Evolutionary conservation across 2,797 vertebrate genomes (phyloP).

Genomic region (Xenops minutus): DNA sequence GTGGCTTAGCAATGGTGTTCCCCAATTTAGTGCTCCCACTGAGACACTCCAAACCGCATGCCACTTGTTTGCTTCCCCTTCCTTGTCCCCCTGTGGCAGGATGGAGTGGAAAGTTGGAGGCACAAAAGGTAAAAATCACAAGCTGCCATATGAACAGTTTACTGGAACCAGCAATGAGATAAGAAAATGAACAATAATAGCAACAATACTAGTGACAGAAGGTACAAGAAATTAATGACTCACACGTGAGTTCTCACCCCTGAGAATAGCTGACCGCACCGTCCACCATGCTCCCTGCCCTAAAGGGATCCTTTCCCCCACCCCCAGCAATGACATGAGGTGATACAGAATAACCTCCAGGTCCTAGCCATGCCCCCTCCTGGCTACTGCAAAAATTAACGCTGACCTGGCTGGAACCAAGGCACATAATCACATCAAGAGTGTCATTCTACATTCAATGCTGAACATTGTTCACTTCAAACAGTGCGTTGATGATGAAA

Average conservation of each 20-base stretch:
- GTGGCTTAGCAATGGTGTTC: not conserved
- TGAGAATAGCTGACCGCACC: not conserved
- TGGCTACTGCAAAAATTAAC: not conserved
- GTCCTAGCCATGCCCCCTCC: not conserved
- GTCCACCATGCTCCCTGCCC: not conserved
- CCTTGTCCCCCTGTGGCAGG: not conserved
- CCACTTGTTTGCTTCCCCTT: not conserved
- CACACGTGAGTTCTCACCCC: not conserved
- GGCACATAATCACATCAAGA: not conserved
- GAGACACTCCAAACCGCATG: not conserved
- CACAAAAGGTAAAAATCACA: not conserved
- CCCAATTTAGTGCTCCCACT: not conserved
- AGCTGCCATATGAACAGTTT: not conserved
- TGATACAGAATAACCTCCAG: accelerated
- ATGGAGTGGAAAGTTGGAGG: not conserved
- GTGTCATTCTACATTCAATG: not conserved
- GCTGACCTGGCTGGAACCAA: not conserved
- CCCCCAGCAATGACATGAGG: not conserved
- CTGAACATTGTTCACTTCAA: not conserved
- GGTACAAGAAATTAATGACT: not conserved
- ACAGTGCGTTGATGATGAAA: not conserved
- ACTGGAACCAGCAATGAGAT: not conserved
- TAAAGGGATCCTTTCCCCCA: not conserved
- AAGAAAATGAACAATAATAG: not conserved
- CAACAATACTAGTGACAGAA: not conserved